Evolutionary conservation across 2,113 vertebrate genomes (phyloP).

Genomic region (Lasiurus borealis): DNA sequence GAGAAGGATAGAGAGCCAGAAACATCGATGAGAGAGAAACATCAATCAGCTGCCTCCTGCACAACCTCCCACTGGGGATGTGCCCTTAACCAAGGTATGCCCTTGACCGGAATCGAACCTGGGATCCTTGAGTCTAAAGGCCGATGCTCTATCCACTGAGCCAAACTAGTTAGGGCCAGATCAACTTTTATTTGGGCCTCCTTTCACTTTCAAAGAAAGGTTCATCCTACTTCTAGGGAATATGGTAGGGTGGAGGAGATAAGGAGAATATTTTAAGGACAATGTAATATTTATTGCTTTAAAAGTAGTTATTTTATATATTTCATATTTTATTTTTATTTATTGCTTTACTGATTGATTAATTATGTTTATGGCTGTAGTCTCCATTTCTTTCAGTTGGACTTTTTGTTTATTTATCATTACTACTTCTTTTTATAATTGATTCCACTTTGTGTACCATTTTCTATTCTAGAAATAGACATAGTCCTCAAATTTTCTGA

Average conservation of each 20-base stretch:
- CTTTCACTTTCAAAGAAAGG: not conserved
- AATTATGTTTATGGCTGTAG: not conserved
- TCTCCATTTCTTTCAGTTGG: not conserved
- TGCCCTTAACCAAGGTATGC: no score
- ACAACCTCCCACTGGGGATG: no score
- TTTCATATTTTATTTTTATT: not conserved
- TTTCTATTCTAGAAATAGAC: not conserved
- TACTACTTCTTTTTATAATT: not conserved
- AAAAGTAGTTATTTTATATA: not conserved
- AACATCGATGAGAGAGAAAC: no score
- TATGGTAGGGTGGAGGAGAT: not conserved
- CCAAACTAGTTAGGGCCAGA: no score
- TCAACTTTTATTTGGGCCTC: not conserved
- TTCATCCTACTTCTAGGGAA: not conserved
- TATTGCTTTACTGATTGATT: not conserved
- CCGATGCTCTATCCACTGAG: no score
- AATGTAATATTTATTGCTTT: not conserved
- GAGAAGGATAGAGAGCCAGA: no score
- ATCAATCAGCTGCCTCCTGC: no score
- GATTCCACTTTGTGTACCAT: not conserved
- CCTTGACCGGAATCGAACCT: no score
- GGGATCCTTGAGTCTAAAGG: no score
- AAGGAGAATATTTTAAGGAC: slow-evolving; percentile 17
- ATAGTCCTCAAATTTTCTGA: not conserved
- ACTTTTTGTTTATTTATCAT: not conserved